phyloP scores from a whole-genome alignment of 2,797 vertebrate genomes.

The Cyprinodon diabolis region DNA sequence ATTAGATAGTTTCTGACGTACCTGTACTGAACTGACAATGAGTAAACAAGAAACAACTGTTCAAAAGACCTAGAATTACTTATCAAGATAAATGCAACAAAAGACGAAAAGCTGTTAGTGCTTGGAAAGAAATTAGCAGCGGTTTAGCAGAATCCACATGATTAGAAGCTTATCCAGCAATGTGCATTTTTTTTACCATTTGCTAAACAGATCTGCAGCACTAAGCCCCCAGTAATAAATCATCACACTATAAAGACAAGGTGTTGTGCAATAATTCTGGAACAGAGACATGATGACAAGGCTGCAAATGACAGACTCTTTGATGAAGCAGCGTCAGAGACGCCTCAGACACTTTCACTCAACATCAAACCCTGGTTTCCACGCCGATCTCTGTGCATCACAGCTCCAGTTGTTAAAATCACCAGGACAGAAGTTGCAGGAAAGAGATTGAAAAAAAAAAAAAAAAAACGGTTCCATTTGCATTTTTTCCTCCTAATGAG shows the following conservation, averaged over 20 bases:
- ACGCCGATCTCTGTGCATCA: conserved; percentile 19
- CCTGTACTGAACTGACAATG: no score
- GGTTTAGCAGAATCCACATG: conserved; percentile 23
- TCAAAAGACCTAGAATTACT: no score
- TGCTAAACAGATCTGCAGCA: conserved; percentile 11
- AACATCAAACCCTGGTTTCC: conserved; percentile 50
- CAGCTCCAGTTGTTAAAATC: conserved; percentile 54
- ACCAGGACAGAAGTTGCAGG: conserved; percentile 59
- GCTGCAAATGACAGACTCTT: conserved; percentile 38
- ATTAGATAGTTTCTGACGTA: no score
- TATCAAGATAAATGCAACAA: no score
- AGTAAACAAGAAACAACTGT: no score
- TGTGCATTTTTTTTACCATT: conserved; percentile 13
- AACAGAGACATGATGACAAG: conserved; percentile 52
- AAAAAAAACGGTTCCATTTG: conserved; percentile 73
- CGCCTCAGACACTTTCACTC: conserved; percentile 33
- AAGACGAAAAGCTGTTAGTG: no score
- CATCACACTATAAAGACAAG: neutral
- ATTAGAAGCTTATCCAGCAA: conserved; percentile 4
- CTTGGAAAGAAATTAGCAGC: no score
- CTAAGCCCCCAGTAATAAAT: neutral
- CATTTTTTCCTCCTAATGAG: conserved; percentile 90
- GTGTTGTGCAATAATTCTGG: conserved; percentile 36
- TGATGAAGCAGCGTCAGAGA: conserved; percentile 54
- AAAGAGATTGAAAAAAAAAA: conserved; percentile 24